Evolutionary conservation across 2,797 vertebrate species (phyloP), one percentile per base, ranked within the genome.

Genomic region (Cyprinella venusta): DNA sequence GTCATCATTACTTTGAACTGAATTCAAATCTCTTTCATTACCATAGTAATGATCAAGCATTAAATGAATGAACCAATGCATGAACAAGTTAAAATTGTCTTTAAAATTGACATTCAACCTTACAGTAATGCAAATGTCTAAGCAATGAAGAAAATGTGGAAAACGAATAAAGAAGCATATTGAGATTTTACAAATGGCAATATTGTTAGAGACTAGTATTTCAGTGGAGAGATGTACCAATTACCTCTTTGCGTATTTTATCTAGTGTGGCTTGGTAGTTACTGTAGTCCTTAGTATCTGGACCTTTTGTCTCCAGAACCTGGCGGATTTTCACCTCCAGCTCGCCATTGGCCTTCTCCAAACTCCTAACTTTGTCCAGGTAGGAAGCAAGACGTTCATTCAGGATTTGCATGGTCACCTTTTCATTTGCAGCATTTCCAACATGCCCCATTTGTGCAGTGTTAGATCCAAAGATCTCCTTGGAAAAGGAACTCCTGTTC

Each of bases 401-500:
- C 85, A 98, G 94, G 65, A 93, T 94, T 89, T 97, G 96, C 96
- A 98, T 96, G 90, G 95, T 95, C 15, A 96, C 95, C 92, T 97
- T 98, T 92, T 97, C 95, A 2, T 95, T 96, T 87, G 94, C 93
- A 90, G 94, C 48, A 56, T 70, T 83, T 67, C 45, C 45, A 67
- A 12, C 59, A n/a, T n/a, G 4, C 6, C 48, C 50, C 36, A 56
- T 68, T 68, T 82, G 72, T 68, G 12, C 48, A 42, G 9, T 15
- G 48, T 50, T 65, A 16, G 63, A 82, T 76, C 72, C 81, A 68
- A 59, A 13, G 3, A 54, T 54, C n/a, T 82, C 72, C 24, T 45
- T 68, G 4, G 33, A 76, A 68, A 30, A 16, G 36, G 24, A 76
- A n/a, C 45, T 59, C 26, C 24, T 24, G 2, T 45, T 76, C 36